Evolutionary conservation across 2,113 vertebrate genomes (phyloP).

Genomic region (Atherinomorus stipes): DNA sequence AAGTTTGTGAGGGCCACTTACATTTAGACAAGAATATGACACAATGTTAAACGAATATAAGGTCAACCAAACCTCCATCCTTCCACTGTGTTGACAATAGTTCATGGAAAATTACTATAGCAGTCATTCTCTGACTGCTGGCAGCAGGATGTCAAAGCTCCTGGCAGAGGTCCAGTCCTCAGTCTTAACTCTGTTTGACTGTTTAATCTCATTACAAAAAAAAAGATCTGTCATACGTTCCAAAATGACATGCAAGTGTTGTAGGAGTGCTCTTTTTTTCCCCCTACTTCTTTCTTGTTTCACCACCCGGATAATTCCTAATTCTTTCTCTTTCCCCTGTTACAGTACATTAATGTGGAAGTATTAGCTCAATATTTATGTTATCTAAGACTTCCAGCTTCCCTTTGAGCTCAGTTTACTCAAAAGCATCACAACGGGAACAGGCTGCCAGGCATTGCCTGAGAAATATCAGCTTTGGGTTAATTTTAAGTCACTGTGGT

Average conservation of each 20-base stretch:
- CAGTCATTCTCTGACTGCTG: conserved; percentile 50
- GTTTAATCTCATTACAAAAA: conserved; percentile 61
- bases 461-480: conserved; percentile 28
- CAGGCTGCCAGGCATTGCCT: conserved; percentile 17
- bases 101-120: conserved; percentile 54
- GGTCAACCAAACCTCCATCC: conserved; percentile 56
- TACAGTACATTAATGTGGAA: not conserved
- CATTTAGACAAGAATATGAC: conserved; percentile 43
- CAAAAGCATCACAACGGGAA: conserved; percentile 20
- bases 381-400: conserved; percentile 21
- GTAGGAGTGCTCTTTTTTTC: conserved; percentile 37
- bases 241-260: conserved; percentile 38
- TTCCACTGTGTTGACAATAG: conserved; percentile 59
- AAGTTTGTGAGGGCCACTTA: conserved; percentile 5
- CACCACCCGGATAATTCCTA: not conserved
- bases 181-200: conserved; percentile 48
- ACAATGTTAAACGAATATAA: conserved; percentile 52
- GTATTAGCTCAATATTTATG: not conserved
- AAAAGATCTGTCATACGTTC: conserved; percentile 43
- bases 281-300: conserved; percentile 18
- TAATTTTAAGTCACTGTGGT: conserved; percentile 16
- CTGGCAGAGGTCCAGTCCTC: conserved; percentile 52
- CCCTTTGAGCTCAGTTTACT: conserved; percentile 33
- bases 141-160: conserved; percentile 53
- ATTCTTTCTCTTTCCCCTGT: conserved; percentile 1